Conservation (phyloP, 2,113 vertebrate genomes). For the Hemicordylus capensis region DNA sequence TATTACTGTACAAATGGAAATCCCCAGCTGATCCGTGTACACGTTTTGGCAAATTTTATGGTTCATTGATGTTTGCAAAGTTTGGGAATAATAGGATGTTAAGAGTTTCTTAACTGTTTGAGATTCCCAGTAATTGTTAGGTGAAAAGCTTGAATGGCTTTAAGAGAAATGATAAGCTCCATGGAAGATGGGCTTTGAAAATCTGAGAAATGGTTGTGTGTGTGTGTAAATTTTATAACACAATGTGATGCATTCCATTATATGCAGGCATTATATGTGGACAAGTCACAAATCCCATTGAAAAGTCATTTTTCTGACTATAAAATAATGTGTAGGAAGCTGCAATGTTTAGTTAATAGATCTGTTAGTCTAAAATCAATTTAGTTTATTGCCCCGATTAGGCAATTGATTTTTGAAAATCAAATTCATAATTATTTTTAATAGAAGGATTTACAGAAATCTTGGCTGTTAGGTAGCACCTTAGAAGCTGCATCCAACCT, state of each 20-base stretch:
- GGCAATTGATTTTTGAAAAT: not conserved
- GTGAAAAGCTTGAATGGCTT: not conserved
- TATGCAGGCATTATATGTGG: not conserved
- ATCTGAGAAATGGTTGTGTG: not conserved
- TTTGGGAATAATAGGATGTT: conserved; percentile 25
- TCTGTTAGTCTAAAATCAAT: too few species aligned
- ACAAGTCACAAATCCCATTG: not conserved
- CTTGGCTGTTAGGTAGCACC: not conserved
- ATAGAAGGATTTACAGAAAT: not conserved
- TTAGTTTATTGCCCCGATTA: not conserved
- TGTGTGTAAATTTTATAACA: too few species aligned
- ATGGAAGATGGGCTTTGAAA: not conserved
- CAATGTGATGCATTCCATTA: not conserved
- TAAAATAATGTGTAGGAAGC: not conserved
- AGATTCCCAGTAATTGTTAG: conserved; percentile 5
- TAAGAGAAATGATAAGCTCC: not conserved
- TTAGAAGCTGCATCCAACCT: not conserved
- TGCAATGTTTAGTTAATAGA: not conserved
- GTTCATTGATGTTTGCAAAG: conserved; percentile 13
- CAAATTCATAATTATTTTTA: not conserved
- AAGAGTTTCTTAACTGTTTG: not conserved
- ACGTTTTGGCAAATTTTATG: conserved; percentile 30
- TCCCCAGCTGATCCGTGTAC: conserved; percentile 65
- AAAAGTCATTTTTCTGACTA: not conserved
- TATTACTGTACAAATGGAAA: conserved; percentile 76